These are phyloP conservation scores for Aegypius monachus DNA, from an alignment of 2,113 vertebrate genomes.

Conservation along the genomic window DNA sequence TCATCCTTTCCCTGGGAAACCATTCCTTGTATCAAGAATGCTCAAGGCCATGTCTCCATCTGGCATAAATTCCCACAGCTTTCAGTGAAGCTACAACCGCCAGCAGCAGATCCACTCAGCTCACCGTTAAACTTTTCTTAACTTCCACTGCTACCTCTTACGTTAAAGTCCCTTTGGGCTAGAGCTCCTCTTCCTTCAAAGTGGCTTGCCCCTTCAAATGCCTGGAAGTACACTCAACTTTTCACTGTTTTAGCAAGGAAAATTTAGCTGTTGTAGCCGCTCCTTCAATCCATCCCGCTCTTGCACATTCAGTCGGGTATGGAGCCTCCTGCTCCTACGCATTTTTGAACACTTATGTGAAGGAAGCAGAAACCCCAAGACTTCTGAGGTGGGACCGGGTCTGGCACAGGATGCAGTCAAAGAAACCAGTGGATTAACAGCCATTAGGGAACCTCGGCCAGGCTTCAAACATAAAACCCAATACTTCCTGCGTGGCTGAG, in stretches of 20 bases:
- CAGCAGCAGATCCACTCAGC: neutral
- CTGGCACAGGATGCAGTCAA: neutral
- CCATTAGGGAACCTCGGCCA: conserved; percentile 13
- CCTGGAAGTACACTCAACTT: neutral
- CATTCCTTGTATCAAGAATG: neutral
- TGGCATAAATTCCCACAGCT: neutral
- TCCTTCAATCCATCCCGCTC: neutral
- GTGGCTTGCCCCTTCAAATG: neutral
- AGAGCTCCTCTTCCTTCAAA: neutral
- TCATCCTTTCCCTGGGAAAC: neutral
- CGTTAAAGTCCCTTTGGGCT: neutral
- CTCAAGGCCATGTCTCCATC: neutral
- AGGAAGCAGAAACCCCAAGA: neutral
- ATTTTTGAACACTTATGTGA: neutral
- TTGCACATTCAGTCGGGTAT: neutral
- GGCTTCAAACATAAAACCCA: conserved; percentile 27
- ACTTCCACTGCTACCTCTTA: neutral
- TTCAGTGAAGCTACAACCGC: neutral
- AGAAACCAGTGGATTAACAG: conserved; percentile 32
- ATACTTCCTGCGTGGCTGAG: conserved; percentile 11
- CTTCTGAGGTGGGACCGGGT: neutral
- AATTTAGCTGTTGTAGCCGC: neutral
- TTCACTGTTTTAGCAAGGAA: neutral
- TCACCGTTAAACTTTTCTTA: neutral
- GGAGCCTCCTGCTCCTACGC: neutral